Base-by-base conservation (phyloP, 1,140 invertebrate genomes). In the Antheraea mylitta region DNA sequence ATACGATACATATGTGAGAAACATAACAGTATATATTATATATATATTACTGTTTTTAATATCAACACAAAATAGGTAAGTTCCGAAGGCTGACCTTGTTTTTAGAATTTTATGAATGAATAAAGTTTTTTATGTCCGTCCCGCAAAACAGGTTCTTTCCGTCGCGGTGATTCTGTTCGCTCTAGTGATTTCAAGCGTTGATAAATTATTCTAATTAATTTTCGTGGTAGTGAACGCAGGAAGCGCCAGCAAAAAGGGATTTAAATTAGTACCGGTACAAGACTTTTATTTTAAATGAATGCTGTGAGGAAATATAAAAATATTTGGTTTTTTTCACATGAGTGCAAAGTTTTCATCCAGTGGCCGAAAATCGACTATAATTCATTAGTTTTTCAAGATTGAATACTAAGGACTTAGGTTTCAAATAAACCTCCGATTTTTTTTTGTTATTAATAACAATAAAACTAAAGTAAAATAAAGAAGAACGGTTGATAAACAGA, bases 171-270 rank as follows among this genome's bases (percentile, higher is more conserved):
- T 58, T 53, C 42, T 69, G 45, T 69, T 65, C 58, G 42, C 53
- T 13, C 36, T 16, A 65, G 45, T 53, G 45, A 53, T 59, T 53
- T 68, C 18, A 13, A 22, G 16, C n/a, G 36, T 58, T 69, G 63
- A 63, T 42, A 69, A 69, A 69, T 69, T 65, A 69, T 69, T 69
- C 63, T 38, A 64, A 69, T 65, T 65, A 65, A 69, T 65, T 69
- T 69, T 58, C 13, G 10, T 63, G 61, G 6, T 18, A 63, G 61
- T 37, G 61, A 63, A 63, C 61, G 61, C 22, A 37, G 61, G 45
- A n/a, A 16, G 16, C 45, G 45, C 5, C 45, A 53, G 16, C 9
- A 16, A 6, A 53, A 53, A 53, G 16, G 45, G 45, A 53, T 53
- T 53, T 16, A n/a, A 53, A 9, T 53, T 53, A 53, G 45, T 53